phyloP scores from a whole-genome alignment of 1,140 invertebrate genomes.

The Drosophila jambulina region DNA sequence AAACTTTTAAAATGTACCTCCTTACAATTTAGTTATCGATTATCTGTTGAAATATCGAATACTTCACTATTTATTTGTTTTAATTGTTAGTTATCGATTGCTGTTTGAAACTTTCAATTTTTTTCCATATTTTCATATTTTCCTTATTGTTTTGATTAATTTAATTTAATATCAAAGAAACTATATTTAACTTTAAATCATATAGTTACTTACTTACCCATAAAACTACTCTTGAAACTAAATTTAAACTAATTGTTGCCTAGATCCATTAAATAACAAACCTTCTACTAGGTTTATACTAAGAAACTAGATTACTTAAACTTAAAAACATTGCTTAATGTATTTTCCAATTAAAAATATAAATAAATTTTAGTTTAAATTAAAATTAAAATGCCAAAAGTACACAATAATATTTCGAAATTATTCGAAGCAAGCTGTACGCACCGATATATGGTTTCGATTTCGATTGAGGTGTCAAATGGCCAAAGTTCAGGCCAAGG shows the following conservation, averaged over 20 bases:
- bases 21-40: no score
- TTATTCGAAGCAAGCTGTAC: neutral
- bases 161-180: no score
- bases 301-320: neutral
- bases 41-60: no score
- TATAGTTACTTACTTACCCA: no score
- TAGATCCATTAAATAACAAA: neutral
- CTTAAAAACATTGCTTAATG: neutral
- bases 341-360: neutral
- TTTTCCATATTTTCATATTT: no score
- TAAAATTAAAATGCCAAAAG: neutral
- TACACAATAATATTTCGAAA: neutral
- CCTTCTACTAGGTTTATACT: neutral
- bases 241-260: neutral
- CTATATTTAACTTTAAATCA: no score
- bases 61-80: no score
- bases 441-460: neutral
- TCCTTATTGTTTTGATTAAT: no score
- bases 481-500: conserved; percentile 12
- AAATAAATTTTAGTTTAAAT: neutral
- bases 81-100: no score
- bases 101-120: no score
- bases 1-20: neutral
- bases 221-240: neutral
- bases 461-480: conserved; percentile 16